A percentile compares a stretch with the other conserved stretches of the same genome.
Evolutionary conservation across 2,797 vertebrate genomes (phyloP).

Genomic region (Falco columbarius): DNA sequence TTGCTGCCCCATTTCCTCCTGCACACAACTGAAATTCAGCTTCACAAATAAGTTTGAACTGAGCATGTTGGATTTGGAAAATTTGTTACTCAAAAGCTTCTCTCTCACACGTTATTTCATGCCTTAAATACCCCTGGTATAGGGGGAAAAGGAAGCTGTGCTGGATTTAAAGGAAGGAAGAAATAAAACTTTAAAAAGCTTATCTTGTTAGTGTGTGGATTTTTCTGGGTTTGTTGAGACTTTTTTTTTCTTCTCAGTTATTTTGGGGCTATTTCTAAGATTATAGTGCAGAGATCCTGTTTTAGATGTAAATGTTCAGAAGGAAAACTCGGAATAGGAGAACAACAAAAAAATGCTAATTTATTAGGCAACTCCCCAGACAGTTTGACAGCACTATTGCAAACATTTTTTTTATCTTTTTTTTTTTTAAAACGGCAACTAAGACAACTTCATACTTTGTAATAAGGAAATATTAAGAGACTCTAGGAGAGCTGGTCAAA

Average conservation of each 20-base stretch:
- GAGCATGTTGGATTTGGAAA: neutral
- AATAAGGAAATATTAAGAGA: neutral
- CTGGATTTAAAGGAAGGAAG: neutral
- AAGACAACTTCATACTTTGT: conserved; percentile 1
- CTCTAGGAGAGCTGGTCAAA: neutral
- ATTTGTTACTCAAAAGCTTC: neutral
- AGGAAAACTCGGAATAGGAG: neutral
- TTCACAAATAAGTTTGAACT: neutral
- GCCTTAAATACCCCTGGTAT: neutral
- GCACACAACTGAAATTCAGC: neutral
- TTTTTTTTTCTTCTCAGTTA: neutral
- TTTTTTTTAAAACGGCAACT: neutral
- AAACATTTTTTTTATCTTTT: neutral
- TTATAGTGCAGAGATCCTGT: neutral
- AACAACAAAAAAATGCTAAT: neutral
- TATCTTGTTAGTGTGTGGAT: neutral
- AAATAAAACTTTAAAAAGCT: neutral
- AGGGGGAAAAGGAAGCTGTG: neutral
- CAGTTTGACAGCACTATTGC: neutral
- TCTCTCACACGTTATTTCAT: neutral
- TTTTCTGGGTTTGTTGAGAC: neutral
- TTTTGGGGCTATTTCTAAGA: conserved; percentile 17
- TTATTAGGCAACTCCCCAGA: neutral
- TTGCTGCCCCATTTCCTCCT: neutral
- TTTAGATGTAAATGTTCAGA: conserved; percentile 16